Evolutionary conservation across 2,888 invertebrate genomes (phyloP), one percentile per base, ranked within the genome.

Genomic region (Eucera pruinosa): DNA sequence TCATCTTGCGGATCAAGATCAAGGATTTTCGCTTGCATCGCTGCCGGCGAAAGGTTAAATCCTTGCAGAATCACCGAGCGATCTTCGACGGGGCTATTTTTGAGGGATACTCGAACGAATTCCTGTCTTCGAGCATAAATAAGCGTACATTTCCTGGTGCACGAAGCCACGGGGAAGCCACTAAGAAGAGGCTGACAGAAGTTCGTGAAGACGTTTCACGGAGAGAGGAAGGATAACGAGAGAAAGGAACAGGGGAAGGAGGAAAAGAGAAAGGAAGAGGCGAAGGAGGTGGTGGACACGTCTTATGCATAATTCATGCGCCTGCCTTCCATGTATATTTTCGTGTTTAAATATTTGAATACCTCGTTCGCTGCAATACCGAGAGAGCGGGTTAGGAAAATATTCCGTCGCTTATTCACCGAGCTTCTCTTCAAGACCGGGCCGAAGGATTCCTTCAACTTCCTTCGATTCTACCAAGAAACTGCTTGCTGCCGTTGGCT

Each of bases 271-370:
- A 72, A 79, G 65, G 62, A 52, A 69, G 39, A 72, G 45, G 41
- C 45, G 69, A 60, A 60, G 62, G 61, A 69, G 78, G 61, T 72
- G 69, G 79, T 80, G 84, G 85, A 86, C 83, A 84, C 82, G 87
- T 82, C 87, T 89, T 86, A 91, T 91, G 90, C 88, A 91, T 92
- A 88, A 91, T 91, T 91, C 90, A 91, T 90, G 82, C 75, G 62
- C 81, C 85, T 86, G 86, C 85, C 89, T 89, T 91, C 90, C 84
- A 85, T 89, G 89, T 90, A 90, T 90, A 91, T 91, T 92, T 91
- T 90, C 89, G 88, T 89, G 88, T 91, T 91, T 91, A 90, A 91
- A 91, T 92, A 91, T 92, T 92, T 91, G 90, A 92, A 91, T 91
- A 90, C 87, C 83, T 88, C 85, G 88, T 88, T 89, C 88, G 83